Evolutionary conservation across 2,797 vertebrate genomes (phyloP), one percentile per base, ranked within the genome.

Genomic region (Gastrophryne carolinensis): DNA sequence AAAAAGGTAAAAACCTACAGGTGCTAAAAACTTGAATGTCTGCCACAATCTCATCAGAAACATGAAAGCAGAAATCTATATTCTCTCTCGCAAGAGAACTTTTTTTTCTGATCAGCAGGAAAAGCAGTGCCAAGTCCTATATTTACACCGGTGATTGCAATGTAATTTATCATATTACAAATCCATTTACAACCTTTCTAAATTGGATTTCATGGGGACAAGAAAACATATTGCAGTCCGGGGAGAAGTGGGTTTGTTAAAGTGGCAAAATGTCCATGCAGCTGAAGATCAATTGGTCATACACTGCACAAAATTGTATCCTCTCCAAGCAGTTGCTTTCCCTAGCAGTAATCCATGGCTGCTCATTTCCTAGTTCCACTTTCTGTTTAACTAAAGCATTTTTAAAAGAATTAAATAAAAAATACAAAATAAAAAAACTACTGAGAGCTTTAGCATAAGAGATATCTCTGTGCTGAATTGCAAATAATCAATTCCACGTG

Each of bases 121-220:
- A 62, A 27, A 72, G 63, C 37, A 44, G 35, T 56, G 71, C 71
- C 71, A 64, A 65, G 60, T 73, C 35, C 50, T 56, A 65, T 65
- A 73, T 65, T 56, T 62, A 73, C 49, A 39, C 60, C 62, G 57
- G 71, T 73, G 71, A 73, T 73, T 73, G 60, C 60, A 73, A 73
- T 73, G 71, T 57, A 73, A 73, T 74, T 74, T 74, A 74, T 74
- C 52, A 74, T 49, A 65, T 66, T 65, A 74, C 37, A 74, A 65
- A 74, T 74, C 37, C 72, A 74, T 74, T 74, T 74, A 74, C 50
- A 57, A 39, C 62, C 24, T 47, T 66, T 57, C 52, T 58, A 74
- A 73, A 74, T 58, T 26, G 24, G 34, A 74, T 66, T 65, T 74
- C 52, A 74, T 50, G 37, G 72, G 39, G 62, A 73, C 71, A 64